phyloP scores from a whole-genome alignment of 2,888 invertebrate species.

The Dione vanillae region DNA sequence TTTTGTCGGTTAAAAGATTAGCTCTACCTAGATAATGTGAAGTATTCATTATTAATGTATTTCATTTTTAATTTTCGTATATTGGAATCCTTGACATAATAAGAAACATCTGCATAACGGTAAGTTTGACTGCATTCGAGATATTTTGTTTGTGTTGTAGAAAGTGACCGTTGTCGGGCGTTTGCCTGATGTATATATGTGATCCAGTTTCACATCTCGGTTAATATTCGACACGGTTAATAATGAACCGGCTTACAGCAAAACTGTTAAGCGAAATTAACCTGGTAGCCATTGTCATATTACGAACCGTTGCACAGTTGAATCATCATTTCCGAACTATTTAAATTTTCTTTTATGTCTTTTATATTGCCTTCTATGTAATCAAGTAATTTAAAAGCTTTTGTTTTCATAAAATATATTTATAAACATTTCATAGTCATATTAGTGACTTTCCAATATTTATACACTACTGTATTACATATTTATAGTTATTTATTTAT shows the following conservation, averaged over 20 bases:
- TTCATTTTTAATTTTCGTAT: conserved; percentile 59
- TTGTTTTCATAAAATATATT: not conserved
- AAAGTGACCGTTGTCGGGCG: conserved; percentile 79
- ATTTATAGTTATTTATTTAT: not conserved
- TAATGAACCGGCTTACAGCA: conserved; percentile 70
- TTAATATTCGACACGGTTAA: conserved; percentile 66
- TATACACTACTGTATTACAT: not conserved
- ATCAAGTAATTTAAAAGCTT: not conserved
- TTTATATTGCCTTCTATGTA: conserved; percentile 39
- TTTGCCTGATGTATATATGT: conserved; percentile 62
- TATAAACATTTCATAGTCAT: not conserved
- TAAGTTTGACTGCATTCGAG: conserved; percentile 74
- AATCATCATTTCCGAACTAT: conserved; percentile 55
- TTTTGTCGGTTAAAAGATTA: conserved; percentile 66
- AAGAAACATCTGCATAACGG: conserved; percentile 62
- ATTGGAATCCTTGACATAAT: conserved; percentile 53
- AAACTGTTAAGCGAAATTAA: conserved; percentile 66
- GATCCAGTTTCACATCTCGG: conserved; percentile 75
- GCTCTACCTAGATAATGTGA: conserved; percentile 71
- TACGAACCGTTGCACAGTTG: conserved; percentile 57
- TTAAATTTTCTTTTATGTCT: conserved; percentile 48
- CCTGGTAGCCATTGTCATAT: conserved; percentile 58
- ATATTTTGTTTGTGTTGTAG: conserved; percentile 77
- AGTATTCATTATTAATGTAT: conserved; percentile 58
- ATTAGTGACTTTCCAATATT: not conserved